These are phyloP conservation scores for Phaethon lepturus DNA, from an alignment of 2,113 vertebrate genomes.

Conservation along the genomic window DNA sequence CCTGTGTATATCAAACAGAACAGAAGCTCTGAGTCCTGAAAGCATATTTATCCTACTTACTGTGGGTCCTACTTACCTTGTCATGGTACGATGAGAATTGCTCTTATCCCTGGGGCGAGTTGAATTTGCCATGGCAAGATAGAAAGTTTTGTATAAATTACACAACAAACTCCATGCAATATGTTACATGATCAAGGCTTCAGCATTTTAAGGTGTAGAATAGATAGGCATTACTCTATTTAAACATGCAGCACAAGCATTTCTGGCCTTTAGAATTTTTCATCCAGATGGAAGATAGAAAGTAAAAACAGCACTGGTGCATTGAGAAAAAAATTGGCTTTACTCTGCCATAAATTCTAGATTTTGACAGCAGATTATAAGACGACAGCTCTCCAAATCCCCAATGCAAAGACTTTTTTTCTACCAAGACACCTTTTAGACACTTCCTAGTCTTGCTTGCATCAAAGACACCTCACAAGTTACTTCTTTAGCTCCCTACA, in stretches of 20 bases:
- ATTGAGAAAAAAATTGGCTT: neutral
- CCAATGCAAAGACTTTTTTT: neutral
- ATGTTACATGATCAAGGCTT: neutral
- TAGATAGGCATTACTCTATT: neutral
- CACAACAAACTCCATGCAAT: neutral
- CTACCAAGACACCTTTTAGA: neutral
- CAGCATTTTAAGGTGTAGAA: neutral
- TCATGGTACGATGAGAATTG: neutral
- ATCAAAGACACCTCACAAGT: neutral
- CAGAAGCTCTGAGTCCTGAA: neutral
- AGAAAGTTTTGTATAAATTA: neutral
- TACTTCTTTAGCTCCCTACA: neutral
- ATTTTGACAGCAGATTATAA: neutral
- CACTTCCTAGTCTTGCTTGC: neutral
- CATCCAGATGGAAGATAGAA: neutral
- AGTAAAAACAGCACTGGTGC: neutral
- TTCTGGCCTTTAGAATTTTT: neutral
- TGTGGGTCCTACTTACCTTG: neutral
- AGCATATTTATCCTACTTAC: neutral
- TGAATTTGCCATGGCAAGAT: neutral
- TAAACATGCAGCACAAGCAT: neutral
- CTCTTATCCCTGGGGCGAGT: fast-evolving
- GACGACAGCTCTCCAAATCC: neutral
- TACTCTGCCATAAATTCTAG: neutral
- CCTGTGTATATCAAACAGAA: neutral